Evolutionary conservation across 2,113 vertebrate species (phyloP), one percentile per base, ranked within the genome.

Genomic region (Lycaon pictus): DNA sequence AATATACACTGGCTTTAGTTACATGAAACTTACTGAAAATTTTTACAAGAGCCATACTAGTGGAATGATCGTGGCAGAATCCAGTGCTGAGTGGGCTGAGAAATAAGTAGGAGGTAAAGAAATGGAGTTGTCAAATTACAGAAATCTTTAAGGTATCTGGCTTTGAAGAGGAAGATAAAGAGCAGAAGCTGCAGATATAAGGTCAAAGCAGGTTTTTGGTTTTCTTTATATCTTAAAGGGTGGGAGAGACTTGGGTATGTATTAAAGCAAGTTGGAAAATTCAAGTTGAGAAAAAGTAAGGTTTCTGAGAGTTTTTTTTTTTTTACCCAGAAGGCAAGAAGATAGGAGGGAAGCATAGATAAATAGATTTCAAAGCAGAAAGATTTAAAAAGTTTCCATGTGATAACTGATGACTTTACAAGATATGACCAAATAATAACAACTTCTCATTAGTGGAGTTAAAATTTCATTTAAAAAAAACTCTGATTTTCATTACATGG

Each of bases 181-280:
- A 83, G 16, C 20, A 63, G 55, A 97, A 48, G 48, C 53, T 96
- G 53, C 23, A 88, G 20, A 89, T 17, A 5, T 11, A 90, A 88
- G 29, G 60, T 62, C 19, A 90, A 90, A 51, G 79, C 12, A 93
- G 43, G 27, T 29, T 32, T 90, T n/a, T 67, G 25, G 16, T 67
- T 76, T 81, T 86, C 37, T n/a, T 94, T 96, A 48, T 87, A 51
- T 62, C 87, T 96, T 88, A 93, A 79, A 94, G n/a, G 4, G 3
- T 58, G 35, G 27, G 51, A 80, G 32, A 93, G 32, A 67, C n/a
- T 12, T 93, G 80, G 29, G 13, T 60, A 43, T 63, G 19, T 76
- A 17, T 81, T 58, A 95, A 96, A 85, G 51, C 20, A 60, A 93
- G 53, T 20, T 35, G 58, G 80, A 62, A 91, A 77, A 97, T 91